These are phyloP conservation scores for Himalopsyche anomala DNA, from an alignment of 2,888 invertebrate genomes.

Conservation along the genomic window DNA sequence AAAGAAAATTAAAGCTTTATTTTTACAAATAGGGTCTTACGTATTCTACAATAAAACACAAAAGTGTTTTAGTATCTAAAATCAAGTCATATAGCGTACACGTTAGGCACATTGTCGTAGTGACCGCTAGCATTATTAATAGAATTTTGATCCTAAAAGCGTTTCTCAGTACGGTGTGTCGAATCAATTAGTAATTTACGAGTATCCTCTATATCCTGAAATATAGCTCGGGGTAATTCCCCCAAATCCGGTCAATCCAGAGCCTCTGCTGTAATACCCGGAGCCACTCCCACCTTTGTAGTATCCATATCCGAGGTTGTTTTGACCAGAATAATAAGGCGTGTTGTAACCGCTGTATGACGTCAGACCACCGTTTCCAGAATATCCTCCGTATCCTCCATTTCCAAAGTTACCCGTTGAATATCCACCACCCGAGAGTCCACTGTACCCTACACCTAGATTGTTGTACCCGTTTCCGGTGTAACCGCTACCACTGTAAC, in stretches of 20 bases:
- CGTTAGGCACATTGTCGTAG: background rate
- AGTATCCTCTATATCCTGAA: conserved; percentile 76
- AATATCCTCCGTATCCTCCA: conserved; percentile 78
- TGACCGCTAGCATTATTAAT: background rate
- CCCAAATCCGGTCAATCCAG: conserved; percentile 71
- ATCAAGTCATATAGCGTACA: background rate
- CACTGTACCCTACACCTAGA: conserved; percentile 39
- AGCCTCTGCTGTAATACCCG: conserved; percentile 64
- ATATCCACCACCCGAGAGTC: conserved; percentile 54
- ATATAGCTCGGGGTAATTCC: conserved; percentile 75
- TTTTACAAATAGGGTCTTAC: background rate
- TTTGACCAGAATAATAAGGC: conserved; percentile 75
- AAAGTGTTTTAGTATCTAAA: background rate
- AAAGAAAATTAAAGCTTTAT: conserved; percentile 12
- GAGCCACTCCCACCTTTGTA: conserved; percentile 69
- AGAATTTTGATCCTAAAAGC: conserved; percentile 1
- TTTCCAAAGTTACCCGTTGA: conserved; percentile 68
- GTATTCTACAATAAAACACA: background rate
- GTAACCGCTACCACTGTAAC: conserved; percentile 61
- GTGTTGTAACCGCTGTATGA: conserved; percentile 79
- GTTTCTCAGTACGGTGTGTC: background rate
- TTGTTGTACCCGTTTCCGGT: conserved; percentile 64
- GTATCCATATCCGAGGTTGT: conserved; percentile 80
- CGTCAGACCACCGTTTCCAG: conserved; percentile 78
- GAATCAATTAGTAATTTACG: conserved; percentile 66